Conservation (phyloP, 2,797 vertebrate species). For the Thalassophryne amazonica region DNA sequence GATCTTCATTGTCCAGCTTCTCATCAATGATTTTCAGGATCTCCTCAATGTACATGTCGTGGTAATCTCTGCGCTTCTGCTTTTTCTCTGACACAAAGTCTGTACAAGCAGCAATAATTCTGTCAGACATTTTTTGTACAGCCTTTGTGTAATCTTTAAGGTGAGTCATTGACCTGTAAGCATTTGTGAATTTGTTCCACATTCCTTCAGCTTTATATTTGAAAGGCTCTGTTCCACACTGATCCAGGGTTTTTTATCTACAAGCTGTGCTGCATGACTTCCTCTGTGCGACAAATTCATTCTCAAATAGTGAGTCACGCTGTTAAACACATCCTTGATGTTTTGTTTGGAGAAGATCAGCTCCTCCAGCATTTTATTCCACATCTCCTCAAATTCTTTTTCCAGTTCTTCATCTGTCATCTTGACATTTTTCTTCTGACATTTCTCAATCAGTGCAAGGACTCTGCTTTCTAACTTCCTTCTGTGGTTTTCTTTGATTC, state of each 20-base stretch:
- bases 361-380: slow-evolving; percentile 27
- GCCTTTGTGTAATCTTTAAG: neutral
- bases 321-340: neutral
- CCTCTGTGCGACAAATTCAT: slow-evolving; percentile 41
- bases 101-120: slow-evolving; percentile 30
- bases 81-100: slow-evolving; percentile 10
- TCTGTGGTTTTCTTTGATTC: slow-evolving; percentile 42
- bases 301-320: neutral
- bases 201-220: neutral
- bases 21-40: slow-evolving; percentile 56
- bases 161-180: rapidly evolving
- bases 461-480: slow-evolving; percentile 45
- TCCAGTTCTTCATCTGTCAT: slow-evolving; percentile 25
- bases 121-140: slow-evolving; percentile 18
- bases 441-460: slow-evolving; percentile 28
- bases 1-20: neutral
- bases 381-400: slow-evolving; percentile 55
- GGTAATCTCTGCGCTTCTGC: slow-evolving; percentile 29
- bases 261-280: slow-evolving; percentile 16
- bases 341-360: slow-evolving; percentile 1
- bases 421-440: neutral
- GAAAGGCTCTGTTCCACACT: slow-evolving; percentile 5
- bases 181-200: rapidly evolving
- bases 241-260: neutral
- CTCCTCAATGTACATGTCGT: slow-evolving; percentile 54